phyloP scores from a whole-genome alignment of 2,888 invertebrate genomes.

The Philaethria dido region DNA sequence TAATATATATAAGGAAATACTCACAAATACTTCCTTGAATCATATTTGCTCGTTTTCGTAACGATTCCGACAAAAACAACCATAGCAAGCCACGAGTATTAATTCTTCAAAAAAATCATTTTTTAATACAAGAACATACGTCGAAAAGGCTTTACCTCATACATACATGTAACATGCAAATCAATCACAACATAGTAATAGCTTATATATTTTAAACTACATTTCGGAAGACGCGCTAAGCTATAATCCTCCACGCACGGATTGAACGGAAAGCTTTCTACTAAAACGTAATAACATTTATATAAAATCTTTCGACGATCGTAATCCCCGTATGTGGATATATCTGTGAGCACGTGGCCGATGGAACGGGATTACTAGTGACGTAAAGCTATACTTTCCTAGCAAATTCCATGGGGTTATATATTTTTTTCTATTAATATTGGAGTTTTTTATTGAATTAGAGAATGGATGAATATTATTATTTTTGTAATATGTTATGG shows the following conservation, averaged over 20 bases:
- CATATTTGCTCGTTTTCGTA: too few relatives aligned
- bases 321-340: constrained; percentile 46
- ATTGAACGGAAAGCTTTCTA: constrained; percentile 46
- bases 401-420: constrained; percentile 19
- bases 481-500: too few relatives aligned
- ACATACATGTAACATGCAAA: neutral
- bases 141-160: too few relatives aligned
- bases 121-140: too few relatives aligned
- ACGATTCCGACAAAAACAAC: too few relatives aligned
- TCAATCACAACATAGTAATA: constrained; percentile 1
- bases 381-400: constrained; percentile 22
- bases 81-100: too few relatives aligned
- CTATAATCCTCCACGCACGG: constrained; percentile 43
- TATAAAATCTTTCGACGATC: constrained; percentile 45
- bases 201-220: constrained; percentile 27
- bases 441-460: neutral
- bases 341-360: constrained; percentile 34
- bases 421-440: neutral
- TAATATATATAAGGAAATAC: too few relatives aligned
- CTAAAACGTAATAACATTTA: constrained; percentile 49
- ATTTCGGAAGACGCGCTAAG: constrained; percentile 35
- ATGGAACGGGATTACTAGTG: constrained; percentile 32
- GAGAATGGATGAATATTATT: neutral
- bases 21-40: too few relatives aligned
- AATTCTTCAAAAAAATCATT: too few relatives aligned